Evolutionary conservation across 2,113 vertebrate genomes (phyloP).

Genomic region (Dipodomys stephensi): DNA sequence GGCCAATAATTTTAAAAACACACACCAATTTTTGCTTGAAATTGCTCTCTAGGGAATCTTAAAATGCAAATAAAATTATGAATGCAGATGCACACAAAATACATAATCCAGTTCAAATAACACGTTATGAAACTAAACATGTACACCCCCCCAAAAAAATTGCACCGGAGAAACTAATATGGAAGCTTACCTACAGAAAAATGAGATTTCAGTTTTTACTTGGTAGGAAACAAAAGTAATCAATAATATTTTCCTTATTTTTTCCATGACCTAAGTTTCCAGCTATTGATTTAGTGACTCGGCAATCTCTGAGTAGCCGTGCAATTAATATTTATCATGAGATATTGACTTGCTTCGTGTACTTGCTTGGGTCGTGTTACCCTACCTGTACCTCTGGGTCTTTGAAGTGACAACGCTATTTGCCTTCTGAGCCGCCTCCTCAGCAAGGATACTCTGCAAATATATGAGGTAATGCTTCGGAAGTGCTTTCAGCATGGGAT

Average conservation of each 20-base stretch:
- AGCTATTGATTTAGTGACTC: conserved; percentile 37
- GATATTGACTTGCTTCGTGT: not conserved
- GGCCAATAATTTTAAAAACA: not conserved
- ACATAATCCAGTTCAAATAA: not conserved
- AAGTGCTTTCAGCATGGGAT: conserved; percentile 68
- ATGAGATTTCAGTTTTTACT: not conserved
- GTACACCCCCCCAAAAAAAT: not conserved
- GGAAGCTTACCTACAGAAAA: not conserved
- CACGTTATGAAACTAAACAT: no score
- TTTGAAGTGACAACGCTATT: conserved; percentile 58
- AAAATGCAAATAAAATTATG: conserved; percentile 16
- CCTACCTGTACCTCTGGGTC: conserved; percentile 32
- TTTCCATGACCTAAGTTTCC: conserved; percentile 19
- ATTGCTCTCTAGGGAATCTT: not conserved
- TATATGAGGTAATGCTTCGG: conserved; percentile 82
- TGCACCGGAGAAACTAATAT: not conserved
- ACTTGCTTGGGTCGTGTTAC: conserved; percentile 25
- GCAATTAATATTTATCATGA: conserved; percentile 60
- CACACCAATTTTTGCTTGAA: not conserved
- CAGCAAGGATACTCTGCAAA: conserved; percentile 77
- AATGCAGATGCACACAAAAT: not conserved
- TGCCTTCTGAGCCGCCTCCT: conserved; percentile 59
- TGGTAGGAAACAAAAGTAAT: conserved; percentile 28
- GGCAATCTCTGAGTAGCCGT: not conserved
- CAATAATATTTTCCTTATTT: conserved; percentile 4